phyloP scores from a whole-genome alignment of 2,888 invertebrate genomes.

The Dicyrtoma fusca region DNA sequence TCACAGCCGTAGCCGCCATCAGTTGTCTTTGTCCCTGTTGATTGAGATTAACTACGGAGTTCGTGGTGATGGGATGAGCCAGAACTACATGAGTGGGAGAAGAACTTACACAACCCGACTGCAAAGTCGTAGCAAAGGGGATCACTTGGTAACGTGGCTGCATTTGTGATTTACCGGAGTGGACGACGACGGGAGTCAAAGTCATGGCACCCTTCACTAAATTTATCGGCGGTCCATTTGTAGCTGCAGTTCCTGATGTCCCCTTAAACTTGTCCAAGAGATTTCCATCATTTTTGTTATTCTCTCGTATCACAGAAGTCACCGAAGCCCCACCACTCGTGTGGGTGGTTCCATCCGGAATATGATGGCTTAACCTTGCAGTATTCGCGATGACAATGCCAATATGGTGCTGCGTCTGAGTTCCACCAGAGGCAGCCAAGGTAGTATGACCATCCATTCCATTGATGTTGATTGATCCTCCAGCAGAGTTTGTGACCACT shows the following conservation, averaged over 20 bases:
- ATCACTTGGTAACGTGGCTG: slow-evolving; percentile 46
- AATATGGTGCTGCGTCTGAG: slow-evolving; percentile 46
- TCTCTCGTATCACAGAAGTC: slow-evolving; percentile 40
- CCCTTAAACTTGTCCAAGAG: slow-evolving; percentile 19
- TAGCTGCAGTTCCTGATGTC: slow-evolving; percentile 1
- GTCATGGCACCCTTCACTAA: slow-evolving; percentile 52
- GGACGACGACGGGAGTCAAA: slow-evolving; percentile 52
- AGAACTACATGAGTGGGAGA: slow-evolving; percentile 44
- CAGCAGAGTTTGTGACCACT: slow-evolving; percentile 73
- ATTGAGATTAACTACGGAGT: slow-evolving; percentile 34
- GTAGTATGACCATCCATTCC: slow-evolving; percentile 27
- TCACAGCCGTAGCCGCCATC: slow-evolving; percentile 8
- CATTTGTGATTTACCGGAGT: slow-evolving; percentile 45
- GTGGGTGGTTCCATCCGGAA: background rate
- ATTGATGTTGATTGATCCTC: slow-evolving; percentile 40
- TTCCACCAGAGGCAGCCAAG: background rate
- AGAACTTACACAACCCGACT: slow-evolving; percentile 28
- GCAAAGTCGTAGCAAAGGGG: slow-evolving; percentile 41
- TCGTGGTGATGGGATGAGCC: slow-evolving; percentile 49
- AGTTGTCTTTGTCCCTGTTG: slow-evolving; percentile 35
- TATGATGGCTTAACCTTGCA: slow-evolving; percentile 18
- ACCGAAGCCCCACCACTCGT: slow-evolving; percentile 42
- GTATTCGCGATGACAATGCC: slow-evolving; percentile 52
- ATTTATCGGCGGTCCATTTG: slow-evolving; percentile 46
- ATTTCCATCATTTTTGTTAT: slow-evolving; percentile 8